Conservation (phyloP, 2,888 invertebrate genomes). For the Myopa testacea region DNA sequence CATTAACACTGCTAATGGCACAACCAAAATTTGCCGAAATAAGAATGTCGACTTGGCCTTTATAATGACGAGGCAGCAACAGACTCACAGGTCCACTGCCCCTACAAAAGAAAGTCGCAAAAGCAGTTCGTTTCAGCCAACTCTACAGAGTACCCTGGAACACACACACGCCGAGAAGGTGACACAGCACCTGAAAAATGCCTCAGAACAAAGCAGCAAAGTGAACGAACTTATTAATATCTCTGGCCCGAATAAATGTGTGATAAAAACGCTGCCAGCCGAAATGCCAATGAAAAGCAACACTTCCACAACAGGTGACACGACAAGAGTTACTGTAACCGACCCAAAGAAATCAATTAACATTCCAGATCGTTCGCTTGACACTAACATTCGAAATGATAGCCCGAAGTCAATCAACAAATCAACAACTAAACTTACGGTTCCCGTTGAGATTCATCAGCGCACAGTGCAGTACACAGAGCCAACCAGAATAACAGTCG, state of each 20-base stretch:
- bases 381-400: not conserved
- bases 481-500: conserved; percentile 38
- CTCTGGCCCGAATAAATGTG: not conserved
- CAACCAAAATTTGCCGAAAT: conserved; percentile 65
- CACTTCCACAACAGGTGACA: conserved; percentile 10
- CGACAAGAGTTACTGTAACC: not conserved
- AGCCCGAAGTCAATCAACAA: conserved; percentile 5
- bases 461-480: not conserved
- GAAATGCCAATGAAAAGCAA: conserved; percentile 19
- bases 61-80: conserved; percentile 56
- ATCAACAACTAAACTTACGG: conserved; percentile 1
- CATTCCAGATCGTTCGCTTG: not conserved
- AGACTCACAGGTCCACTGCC: conserved; percentile 21
- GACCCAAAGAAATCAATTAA: conserved; percentile 4
- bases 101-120: conserved; percentile 13
- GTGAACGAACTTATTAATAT: not conserved
- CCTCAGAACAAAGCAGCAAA: not conserved
- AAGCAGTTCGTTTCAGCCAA: not conserved
- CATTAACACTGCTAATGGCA: conserved; percentile 32
- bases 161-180: not conserved
- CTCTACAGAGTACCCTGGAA: conserved; percentile 6
- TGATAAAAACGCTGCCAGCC: not conserved
- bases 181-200: not conserved
- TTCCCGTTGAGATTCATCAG: conserved; percentile 8
- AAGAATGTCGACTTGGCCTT: conserved; percentile 69